A percentile compares a stretch with the other conserved stretches of the same genome.
Conservation (phyloP, 1,140 invertebrate genomes). For the Ooceraea biroi region DNA sequence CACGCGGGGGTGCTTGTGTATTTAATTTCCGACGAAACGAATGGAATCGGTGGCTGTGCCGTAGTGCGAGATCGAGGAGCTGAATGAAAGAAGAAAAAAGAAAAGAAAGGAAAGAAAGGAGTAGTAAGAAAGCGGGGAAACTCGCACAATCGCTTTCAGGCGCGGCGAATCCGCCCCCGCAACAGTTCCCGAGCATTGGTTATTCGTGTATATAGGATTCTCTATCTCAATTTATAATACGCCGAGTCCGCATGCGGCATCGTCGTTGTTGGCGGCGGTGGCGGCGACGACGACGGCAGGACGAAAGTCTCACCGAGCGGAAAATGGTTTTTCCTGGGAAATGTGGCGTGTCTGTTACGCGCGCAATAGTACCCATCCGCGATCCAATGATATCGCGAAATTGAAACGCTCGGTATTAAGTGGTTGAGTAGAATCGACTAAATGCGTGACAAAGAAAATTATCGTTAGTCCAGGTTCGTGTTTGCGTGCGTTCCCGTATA, state of each 20-base stretch:
- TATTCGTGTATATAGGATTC: conserved; percentile 67
- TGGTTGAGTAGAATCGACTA: conserved; percentile 17
- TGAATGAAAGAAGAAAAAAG: conserved; percentile 1
- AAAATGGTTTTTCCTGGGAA: conserved; percentile 62
- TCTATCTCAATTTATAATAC: conserved; percentile 73
- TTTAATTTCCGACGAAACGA: conserved; percentile 84
- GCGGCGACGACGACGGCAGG: conserved; percentile 9
- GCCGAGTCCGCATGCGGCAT: conserved; percentile 49
- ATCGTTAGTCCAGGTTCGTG: conserved; percentile 11
- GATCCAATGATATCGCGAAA: conserved; percentile 43
- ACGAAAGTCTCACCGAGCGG: conserved; percentile 60
- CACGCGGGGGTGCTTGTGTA: conserved; percentile 75
- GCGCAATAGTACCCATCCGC: conserved; percentile 20
- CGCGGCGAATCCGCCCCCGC: conserved; percentile 53
- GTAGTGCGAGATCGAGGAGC: conserved; percentile 14
- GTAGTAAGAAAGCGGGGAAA: conserved; percentile 34
- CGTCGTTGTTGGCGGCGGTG: background rate
- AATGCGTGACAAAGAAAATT: conserved; percentile 24
- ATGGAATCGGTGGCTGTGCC: conserved; percentile 73
- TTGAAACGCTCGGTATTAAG: conserved; percentile 41
- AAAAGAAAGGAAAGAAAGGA: background rate
- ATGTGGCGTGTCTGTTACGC: conserved; percentile 33
- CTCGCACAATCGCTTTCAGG: conserved; percentile 63
- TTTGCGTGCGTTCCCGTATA: background rate
- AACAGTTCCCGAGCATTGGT: conserved; percentile 64